phyloP scores from a whole-genome alignment of 2,888 invertebrate species.

The Drosophila prolongata region DNA sequence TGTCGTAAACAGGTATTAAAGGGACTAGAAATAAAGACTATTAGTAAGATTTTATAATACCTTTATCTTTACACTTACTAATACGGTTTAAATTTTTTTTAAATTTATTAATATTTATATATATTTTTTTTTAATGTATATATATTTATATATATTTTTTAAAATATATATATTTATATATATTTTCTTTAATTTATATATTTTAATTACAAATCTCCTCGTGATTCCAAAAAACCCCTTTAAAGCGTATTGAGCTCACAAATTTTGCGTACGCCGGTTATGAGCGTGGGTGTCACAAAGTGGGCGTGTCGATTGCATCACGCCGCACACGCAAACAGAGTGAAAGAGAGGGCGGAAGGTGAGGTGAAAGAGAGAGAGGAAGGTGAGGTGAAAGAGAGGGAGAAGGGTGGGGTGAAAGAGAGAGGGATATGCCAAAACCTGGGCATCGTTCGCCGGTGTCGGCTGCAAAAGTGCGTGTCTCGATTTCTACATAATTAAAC shows the following conservation, averaged over 20 bases:
- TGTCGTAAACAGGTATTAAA: no score
- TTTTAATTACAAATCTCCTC: neutral
- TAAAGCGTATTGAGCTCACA: slow-evolving; percentile 42
- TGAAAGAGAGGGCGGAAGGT: neutral
- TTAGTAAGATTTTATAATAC: no score
- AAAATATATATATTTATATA: no score
- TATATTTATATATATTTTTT: no score
- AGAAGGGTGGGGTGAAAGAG: neutral
- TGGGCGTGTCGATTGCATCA: slow-evolving; percentile 69
- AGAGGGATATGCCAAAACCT: slow-evolving; percentile 7
- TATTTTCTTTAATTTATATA: no score
- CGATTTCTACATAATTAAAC: slow-evolving; percentile 79
- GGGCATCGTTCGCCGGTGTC: slow-evolving; percentile 47
- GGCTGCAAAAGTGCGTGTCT: slow-evolving; percentile 73
- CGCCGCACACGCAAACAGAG: slow-evolving; percentile 18
- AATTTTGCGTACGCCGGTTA: slow-evolving; percentile 58
- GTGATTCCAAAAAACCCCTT: neutral
- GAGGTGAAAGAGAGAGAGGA: neutral
- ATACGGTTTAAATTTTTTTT: no score
- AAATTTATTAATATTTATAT: no score
- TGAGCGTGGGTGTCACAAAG: slow-evolving; percentile 52
- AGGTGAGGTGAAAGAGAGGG: neutral
- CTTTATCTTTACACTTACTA: no score
- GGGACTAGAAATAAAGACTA: no score
- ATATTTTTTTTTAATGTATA: no score